These are phyloP conservation scores for Lemur catta DNA, from an alignment of 2,797 vertebrate genomes.

Conservation along the genomic window DNA sequence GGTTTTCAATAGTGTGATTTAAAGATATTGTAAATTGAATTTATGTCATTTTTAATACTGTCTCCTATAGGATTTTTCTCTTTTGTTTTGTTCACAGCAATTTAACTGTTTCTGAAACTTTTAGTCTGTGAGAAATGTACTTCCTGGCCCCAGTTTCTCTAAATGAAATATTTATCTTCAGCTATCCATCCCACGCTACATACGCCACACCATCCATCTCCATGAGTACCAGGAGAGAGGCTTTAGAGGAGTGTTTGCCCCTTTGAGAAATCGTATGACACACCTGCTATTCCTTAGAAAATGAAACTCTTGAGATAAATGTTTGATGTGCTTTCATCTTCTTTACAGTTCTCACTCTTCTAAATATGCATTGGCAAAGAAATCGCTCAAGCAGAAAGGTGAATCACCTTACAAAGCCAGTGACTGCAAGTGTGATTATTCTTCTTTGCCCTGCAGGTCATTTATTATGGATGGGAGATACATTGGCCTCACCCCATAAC, in stretches of 20 bases:
- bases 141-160: neutral
- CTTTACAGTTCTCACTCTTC: conserved; percentile 5
- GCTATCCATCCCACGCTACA: neutral
- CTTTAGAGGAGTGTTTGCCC: neutral
- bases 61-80: neutral
- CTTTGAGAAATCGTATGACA: conserved; percentile 37
- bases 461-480: conserved; percentile 76
- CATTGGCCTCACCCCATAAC: neutral
- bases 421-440: conserved; percentile 76
- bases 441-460: conserved; percentile 57
- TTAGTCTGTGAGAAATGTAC: neutral
- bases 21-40: neutral
- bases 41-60: neutral
- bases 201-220: neutral
- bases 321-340: conserved; percentile 69
- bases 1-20: neutral
- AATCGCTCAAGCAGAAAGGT: conserved; percentile 62
- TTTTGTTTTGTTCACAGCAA: neutral
- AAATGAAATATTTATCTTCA: neutral
- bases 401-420: conserved; percentile 77
- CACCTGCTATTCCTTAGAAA: conserved; percentile 57
- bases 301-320: conserved; percentile 64
- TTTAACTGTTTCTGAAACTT: conserved; percentile 5
- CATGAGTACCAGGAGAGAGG: neutral
- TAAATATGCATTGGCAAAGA: conserved; percentile 66